phyloP scores from a whole-genome alignment of 2,113 vertebrate genomes.

The Anser brachyrhynchus region DNA sequence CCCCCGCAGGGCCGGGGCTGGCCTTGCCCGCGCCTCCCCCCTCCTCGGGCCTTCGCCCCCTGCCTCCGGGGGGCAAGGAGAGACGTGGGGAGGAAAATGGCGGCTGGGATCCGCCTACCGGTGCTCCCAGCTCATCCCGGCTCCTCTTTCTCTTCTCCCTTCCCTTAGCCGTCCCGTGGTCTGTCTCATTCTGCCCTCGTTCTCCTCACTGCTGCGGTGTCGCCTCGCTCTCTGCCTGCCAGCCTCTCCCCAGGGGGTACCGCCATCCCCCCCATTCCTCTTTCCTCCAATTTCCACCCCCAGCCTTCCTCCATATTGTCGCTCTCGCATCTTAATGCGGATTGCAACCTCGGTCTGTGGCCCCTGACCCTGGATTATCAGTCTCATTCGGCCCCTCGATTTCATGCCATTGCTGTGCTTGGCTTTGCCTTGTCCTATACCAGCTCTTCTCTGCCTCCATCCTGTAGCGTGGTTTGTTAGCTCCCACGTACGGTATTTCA shows the following conservation, averaged over 20 bases:
- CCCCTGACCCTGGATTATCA: rapidly evolving
- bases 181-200: not conserved
- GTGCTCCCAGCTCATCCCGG: not conserved
- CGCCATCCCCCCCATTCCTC: not conserved
- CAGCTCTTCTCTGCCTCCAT: not conserved
- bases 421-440: not conserved
- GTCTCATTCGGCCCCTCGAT: rapidly evolving
- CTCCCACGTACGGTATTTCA: not conserved
- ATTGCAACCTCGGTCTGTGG: not conserved
- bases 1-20: rapidly evolving
- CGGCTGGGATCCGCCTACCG: slow-evolving; percentile 38
- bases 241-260: not conserved
- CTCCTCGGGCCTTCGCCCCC: rapidly evolving
- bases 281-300: not conserved
- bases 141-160: not conserved
- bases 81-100: slow-evolving; percentile 49
- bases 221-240: not conserved
- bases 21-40: rapidly evolving
- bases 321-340: not conserved
- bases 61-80: not conserved
- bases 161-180: rapidly evolving
- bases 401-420: not conserved
- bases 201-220: not conserved
- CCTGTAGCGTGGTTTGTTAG: not conserved
- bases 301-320: slow-evolving; percentile 4